Percentiles rank a stretch among this genome's conserved stretches.
phyloP scores from a whole-genome alignment of 2,113 vertebrate species.

The Tetrax tetrax region DNA sequence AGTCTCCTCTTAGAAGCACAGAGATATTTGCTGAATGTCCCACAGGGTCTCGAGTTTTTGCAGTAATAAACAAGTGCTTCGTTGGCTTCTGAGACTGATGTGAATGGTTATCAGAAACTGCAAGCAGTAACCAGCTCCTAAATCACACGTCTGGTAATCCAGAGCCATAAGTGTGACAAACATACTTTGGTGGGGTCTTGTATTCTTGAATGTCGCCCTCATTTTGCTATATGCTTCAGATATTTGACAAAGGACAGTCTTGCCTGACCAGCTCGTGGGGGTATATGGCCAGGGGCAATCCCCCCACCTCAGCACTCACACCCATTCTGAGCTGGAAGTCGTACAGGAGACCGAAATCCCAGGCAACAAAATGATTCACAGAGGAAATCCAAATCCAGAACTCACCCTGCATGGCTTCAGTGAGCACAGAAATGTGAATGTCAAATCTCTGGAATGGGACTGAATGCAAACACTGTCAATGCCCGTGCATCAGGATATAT shows the following conservation, averaged over 20 bases:
- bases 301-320: background rate
- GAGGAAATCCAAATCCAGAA: background rate
- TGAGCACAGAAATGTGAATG: background rate
- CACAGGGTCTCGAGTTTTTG: background rate
- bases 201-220: background rate
- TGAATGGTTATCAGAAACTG: constrained; percentile 13
- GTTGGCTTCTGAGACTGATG: background rate
- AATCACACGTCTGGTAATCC: background rate
- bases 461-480: background rate
- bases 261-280: background rate
- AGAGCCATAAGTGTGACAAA: background rate
- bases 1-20: background rate
- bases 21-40: background rate
- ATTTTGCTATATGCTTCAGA: background rate
- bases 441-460: background rate
- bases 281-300: background rate
- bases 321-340: background rate
- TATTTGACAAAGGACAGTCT: background rate
- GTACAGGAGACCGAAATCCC: background rate
- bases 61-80: constrained; percentile 13
- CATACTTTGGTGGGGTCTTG: background rate
- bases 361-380: background rate
- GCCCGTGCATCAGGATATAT: background rate
- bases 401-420: background rate
- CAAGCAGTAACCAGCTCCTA: constrained; percentile 17